These are phyloP conservation scores for Nylanderia fulva DNA, from an alignment of 1,140 invertebrate genomes.

Conservation along the genomic window DNA sequence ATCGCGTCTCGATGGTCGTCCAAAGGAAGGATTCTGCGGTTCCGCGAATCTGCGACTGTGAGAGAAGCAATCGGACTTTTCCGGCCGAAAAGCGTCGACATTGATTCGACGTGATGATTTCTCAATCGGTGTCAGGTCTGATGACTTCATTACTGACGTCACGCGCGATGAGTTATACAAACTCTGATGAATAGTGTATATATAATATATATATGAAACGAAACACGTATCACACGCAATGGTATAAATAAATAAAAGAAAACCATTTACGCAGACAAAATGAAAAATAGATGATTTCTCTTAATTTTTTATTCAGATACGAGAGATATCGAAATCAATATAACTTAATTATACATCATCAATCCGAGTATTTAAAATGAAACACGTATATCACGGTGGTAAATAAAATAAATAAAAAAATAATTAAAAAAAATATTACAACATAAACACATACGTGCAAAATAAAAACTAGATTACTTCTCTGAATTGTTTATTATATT, in stretches of 20 bases:
- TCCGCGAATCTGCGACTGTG: neutral
- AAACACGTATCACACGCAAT: no score
- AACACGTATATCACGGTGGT: no score
- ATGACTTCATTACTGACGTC: neutral
- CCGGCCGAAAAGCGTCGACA: neutral
- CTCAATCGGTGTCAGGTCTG: neutral
- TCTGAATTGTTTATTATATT: neutral
- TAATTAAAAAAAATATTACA: no score
- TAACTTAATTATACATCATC: no score
- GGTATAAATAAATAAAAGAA: no score
- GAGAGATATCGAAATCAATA: no score
- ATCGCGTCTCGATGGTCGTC: neutral
- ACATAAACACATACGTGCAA: no score
- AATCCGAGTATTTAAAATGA: no score
- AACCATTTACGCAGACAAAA: neutral
- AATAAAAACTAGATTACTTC: neutral
- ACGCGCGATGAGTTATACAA: neutral
- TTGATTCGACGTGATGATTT: neutral
- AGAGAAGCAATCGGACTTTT: conserved; percentile 9
- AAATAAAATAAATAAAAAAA: no score
- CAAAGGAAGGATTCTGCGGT: neutral
- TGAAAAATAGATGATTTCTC: neutral
- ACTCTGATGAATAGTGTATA: no score
- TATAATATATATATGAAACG: no score
- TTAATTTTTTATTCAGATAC: neutral